Evolutionary conservation across 2,888 invertebrate species (phyloP).

Genomic region (Chrysolina oricalcia): DNA sequence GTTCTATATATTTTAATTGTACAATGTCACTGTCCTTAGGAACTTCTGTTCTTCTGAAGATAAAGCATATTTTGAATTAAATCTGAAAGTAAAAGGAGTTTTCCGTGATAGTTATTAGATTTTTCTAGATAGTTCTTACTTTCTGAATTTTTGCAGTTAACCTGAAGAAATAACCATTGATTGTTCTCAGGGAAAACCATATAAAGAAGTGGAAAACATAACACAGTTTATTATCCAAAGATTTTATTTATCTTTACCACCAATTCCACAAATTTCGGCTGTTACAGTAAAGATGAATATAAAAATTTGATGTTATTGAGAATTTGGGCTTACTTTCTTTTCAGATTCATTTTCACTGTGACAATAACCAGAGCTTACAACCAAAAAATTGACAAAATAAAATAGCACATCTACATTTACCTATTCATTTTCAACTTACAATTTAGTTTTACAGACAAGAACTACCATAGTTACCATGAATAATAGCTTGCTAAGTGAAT

Average conservation of each 20-base stretch:
- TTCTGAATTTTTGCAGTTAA: neutral
- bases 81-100: no score
- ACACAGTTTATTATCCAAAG: constrained; percentile 23
- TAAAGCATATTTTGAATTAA: no score
- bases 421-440: constrained; percentile 47
- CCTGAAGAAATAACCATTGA: neutral
- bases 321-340: constrained; percentile 69
- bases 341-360: constrained; percentile 60
- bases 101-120: no score
- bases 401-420: neutral
- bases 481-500: constrained; percentile 34
- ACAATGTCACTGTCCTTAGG: no score
- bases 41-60: no score
- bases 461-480: constrained; percentile 28
- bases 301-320: constrained; percentile 63
- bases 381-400: constrained; percentile 29
- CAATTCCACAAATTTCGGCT: constrained; percentile 50
- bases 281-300: constrained; percentile 59
- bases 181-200: neutral
- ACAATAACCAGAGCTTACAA: constrained; percentile 40
- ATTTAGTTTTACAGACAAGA: constrained; percentile 35
- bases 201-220: neutral
- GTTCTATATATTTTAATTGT: no score
- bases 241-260: constrained; percentile 45
- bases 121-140: no score